Evolutionary conservation across 1,140 invertebrate genomes (phyloP), one percentile per base, ranked within the genome.

Genomic region (Zaprionus kolodkinae): DNA sequence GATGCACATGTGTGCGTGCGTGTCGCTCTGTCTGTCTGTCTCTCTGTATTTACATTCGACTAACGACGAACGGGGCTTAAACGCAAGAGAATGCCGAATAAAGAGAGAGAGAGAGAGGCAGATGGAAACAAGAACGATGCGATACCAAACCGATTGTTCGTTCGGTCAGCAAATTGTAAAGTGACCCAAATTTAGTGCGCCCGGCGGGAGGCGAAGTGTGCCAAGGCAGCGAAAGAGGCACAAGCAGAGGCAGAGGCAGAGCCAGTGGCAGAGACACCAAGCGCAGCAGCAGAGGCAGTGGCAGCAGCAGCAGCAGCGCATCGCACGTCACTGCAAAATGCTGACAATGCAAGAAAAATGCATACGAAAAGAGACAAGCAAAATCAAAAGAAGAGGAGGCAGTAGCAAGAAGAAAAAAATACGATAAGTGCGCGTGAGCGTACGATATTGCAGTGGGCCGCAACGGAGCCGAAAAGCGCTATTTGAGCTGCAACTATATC

Each of bases 271-370:
- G 59, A 43, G 43, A 21, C 21, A 21, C 21, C 40, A 45, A 50
- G 27, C 6, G 48, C 48, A 25, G 54, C 27, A 55, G 54, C 62
- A 62, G 57, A 45, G 35, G 45, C 25, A 40, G 62, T 45, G 35
- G 48, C 55, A 55, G 57, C 48, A 48, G 45, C 25, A 40, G 62
- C 67, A 36, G 62, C 27, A 12, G 10, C 61, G 13, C 43, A 64
- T 48, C 65, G 73, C 82, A 82, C 79, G 78, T 80, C 78, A 77
- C 78, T 73, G 72, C 81, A 85, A 86, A 83, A 88, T 85, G 85
- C 85, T 88, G 85, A 88, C 85, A 85, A 84, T 85, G 85, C 85
- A 89, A 90, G 81, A 89, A 89, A 74, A 89, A 71, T 86, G 84
- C 83, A 83, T 74, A 71, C 76, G 69, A 78, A 71, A 71, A 78